phyloP scores from a whole-genome alignment of 2,797 vertebrate genomes.

The Karalla daura region DNA sequence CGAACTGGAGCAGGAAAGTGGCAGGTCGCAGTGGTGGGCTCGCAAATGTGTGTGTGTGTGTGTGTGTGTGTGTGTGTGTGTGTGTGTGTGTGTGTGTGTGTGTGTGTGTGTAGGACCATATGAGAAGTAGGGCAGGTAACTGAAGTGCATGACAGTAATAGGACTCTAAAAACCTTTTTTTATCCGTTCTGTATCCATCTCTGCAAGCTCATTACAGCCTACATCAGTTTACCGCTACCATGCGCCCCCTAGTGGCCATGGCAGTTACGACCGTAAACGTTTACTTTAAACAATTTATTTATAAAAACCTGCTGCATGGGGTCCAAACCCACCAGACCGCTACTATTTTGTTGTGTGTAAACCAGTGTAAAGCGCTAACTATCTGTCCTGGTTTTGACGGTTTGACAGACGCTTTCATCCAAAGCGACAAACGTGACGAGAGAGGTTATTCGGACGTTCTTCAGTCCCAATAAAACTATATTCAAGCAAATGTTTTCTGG shows the following conservation, averaged over 20 bases:
- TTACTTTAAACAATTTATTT: too few relatives aligned
- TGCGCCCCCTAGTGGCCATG: too few relatives aligned
- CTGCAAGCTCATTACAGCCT: too few relatives aligned
- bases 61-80: slow-evolving; percentile 6
- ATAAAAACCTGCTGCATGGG: too few relatives aligned
- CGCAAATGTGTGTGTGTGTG: slow-evolving; percentile 28
- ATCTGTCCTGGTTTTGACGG: too few relatives aligned
- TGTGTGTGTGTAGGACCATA: slow-evolving; percentile 6
- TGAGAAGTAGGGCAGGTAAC: slow-evolving; percentile 12
- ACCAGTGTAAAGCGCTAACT: too few relatives aligned
- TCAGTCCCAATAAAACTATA: not conserved
- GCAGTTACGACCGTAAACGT: too few relatives aligned
- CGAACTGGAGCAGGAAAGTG: slow-evolving; percentile 36
- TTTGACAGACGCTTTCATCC: too few relatives aligned
- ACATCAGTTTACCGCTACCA: too few relatives aligned
- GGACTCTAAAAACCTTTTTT: not conserved
- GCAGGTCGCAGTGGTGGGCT: slow-evolving; percentile 22
- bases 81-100: slow-evolving; percentile 20
- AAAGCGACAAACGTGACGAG: too few relatives aligned
- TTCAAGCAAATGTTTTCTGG: not conserved
- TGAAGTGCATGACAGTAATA: slow-evolving; percentile 22
- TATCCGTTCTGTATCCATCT: not conserved
- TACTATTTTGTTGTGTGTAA: too few relatives aligned
- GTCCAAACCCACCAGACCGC: too few relatives aligned
- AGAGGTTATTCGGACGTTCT: not conserved